Evolutionary conservation across 2,113 vertebrate genomes (phyloP).

Genomic region (Cebidichthys violaceus): DNA sequence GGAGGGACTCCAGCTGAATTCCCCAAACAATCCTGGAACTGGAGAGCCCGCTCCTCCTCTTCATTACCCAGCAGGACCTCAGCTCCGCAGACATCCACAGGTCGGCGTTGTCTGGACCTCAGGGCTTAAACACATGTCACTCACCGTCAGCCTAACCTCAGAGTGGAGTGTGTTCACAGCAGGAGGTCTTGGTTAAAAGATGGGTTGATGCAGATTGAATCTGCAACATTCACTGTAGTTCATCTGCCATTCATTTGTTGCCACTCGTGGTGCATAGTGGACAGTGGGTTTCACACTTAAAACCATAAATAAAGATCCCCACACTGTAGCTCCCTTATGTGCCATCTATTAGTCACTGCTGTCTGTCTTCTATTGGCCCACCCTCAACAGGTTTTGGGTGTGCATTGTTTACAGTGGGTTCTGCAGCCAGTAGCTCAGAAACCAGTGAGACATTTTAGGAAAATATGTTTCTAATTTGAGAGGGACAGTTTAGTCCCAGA

Average conservation of each 20-base stretch:
- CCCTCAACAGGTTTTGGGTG: not conserved
- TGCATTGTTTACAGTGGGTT: not conserved
- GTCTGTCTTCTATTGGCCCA: not conserved
- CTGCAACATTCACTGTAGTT: not conserved
- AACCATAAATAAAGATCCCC: no score
- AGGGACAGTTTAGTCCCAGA: not conserved
- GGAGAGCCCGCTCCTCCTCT: not conserved
- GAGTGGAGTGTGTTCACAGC: not conserved
- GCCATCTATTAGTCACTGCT: not conserved
- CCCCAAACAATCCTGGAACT: conserved; percentile 15
- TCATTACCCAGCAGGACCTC: not conserved
- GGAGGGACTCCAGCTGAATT: conserved; percentile 21
- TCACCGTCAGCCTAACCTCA: not conserved
- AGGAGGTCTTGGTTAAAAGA: not conserved
- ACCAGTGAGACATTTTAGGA: not conserved
- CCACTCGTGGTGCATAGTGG: not conserved
- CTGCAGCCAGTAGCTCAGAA: not conserved
- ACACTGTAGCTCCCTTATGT: not conserved
- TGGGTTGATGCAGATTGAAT: not conserved
- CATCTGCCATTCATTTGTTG: not conserved
- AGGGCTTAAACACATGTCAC: not conserved
- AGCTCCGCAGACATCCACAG: not conserved
- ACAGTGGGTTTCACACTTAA: no score
- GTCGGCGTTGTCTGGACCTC: not conserved
- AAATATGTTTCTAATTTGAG: not conserved